Conservation (phyloP, 2,797 vertebrate species). For the Pteropus rufus region DNA sequence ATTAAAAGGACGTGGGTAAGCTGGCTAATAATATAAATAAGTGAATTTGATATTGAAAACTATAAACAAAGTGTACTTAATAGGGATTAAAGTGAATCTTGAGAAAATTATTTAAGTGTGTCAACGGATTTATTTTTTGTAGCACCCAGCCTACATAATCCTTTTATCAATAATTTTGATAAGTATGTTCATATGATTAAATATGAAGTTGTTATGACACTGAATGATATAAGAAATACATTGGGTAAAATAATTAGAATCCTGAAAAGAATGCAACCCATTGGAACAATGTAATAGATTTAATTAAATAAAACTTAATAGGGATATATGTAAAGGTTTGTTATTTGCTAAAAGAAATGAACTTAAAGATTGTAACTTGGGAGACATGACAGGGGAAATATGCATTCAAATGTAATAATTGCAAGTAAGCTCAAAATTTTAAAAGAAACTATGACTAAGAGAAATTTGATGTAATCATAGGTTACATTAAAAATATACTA, state of each 20-base stretch:
- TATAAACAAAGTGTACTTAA: neutral
- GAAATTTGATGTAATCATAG: neutral
- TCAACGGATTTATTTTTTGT: neutral
- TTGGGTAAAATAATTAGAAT: neutral
- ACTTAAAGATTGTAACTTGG: neutral
- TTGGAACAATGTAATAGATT: neutral
- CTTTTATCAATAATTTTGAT: neutral
- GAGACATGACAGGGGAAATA: neutral
- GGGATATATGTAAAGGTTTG: neutral
- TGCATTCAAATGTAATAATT: neutral
- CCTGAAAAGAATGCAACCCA: neutral
- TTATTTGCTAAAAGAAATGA: neutral
- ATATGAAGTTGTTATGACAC: neutral
- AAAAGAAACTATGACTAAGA: neutral
- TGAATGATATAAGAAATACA: neutral
- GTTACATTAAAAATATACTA: neutral
- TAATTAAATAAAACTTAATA: neutral
- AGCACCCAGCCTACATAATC: neutral
- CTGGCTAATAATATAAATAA: neutral
- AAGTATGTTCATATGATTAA: neutral
- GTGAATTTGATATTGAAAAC: neutral
- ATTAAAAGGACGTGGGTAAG: neutral
- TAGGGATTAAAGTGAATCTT: neutral
- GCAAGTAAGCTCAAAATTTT: neutral
- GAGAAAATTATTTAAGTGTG: neutral